Percentiles rank a stretch among this genome's conserved stretches.
phyloP scores from a whole-genome alignment of 92 coral and sea anemone species.

The Siderastrea radians region DNA sequence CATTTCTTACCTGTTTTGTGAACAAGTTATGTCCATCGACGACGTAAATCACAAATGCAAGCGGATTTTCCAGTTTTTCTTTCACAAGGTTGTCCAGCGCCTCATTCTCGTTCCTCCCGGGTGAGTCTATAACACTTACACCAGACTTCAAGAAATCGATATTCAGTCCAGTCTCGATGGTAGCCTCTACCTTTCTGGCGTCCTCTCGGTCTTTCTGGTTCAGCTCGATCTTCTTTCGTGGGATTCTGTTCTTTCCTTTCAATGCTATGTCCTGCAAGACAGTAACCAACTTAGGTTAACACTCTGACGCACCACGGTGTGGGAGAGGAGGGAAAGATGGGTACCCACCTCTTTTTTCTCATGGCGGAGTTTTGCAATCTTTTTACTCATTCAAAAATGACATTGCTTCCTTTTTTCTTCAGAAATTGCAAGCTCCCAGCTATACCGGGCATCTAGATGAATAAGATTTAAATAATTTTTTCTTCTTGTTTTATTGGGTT shows the following conservation, averaged over 20 bases:
- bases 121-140: constrained; percentile 77
- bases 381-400: too few species aligned
- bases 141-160: constrained; percentile 75
- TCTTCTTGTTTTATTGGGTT: too few species aligned
- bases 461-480: too few species aligned
- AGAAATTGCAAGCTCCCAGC: too few species aligned
- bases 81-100: constrained; percentile 75
- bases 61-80: constrained; percentile 63
- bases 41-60: constrained; percentile 76
- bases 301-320: too few species aligned
- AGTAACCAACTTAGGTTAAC: background rate
- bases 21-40: constrained; percentile 79
- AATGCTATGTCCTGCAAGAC: constrained; percentile 10
- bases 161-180: constrained; percentile 66
- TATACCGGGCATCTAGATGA: too few species aligned
- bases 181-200: constrained; percentile 62
- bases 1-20: constrained; percentile 56
- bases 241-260: constrained; percentile 56
- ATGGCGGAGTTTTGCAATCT: too few species aligned
- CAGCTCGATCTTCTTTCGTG: constrained; percentile 71
- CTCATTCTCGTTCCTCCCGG: constrained; percentile 73
- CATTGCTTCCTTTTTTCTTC: too few species aligned
- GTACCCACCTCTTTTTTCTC: too few species aligned
- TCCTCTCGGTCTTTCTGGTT: constrained; percentile 63
- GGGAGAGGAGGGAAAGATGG: too few species aligned